Evolutionary conservation across 2,888 invertebrate genomes (phyloP).

Genomic region (Nymphalis c-album): DNA sequence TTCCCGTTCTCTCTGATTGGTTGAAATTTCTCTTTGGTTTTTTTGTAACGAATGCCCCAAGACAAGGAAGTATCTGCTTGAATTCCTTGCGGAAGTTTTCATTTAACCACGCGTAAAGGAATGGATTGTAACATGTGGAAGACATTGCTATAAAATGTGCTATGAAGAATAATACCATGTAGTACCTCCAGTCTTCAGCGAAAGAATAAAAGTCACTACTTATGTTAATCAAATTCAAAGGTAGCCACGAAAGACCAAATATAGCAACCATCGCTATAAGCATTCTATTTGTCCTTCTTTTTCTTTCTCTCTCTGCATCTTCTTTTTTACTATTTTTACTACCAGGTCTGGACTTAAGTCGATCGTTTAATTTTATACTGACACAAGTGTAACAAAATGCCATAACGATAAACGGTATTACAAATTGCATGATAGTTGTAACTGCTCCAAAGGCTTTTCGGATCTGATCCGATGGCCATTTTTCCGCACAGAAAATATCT

Average conservation of each 20-base stretch:
- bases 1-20: slow-evolving; percentile 72
- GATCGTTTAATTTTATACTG: slow-evolving; percentile 87
- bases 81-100: slow-evolving; percentile 96
- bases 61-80: slow-evolving; percentile 87
- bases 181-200: slow-evolving; percentile 85
- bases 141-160: slow-evolving; percentile 95
- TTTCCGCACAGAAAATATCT: slow-evolving; percentile 84
- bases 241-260: slow-evolving; percentile 93
- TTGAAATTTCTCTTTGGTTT: slow-evolving; percentile 67
- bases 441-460: slow-evolving; percentile 88
- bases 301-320: slow-evolving; percentile 89
- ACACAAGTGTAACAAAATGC: slow-evolving; percentile 93
- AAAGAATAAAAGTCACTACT: slow-evolving; percentile 85
- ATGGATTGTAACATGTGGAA: slow-evolving; percentile 96
- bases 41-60: slow-evolving; percentile 73
- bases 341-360: slow-evolving; percentile 88
- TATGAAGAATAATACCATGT: slow-evolving; percentile 88
- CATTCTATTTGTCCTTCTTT: slow-evolving; percentile 92
- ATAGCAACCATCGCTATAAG: slow-evolving; percentile 94
- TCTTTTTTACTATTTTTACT: slow-evolving; percentile 87
- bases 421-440: slow-evolving; percentile 92
- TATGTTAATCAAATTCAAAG: slow-evolving; percentile 90
- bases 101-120: slow-evolving; percentile 97
- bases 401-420: slow-evolving; percentile 92
- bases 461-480: slow-evolving; percentile 89